A percentile compares a stretch with the other conserved stretches of the same genome.
Conservation (phyloP, 2,113 vertebrate genomes). For the Gallinago undulata region DNA sequence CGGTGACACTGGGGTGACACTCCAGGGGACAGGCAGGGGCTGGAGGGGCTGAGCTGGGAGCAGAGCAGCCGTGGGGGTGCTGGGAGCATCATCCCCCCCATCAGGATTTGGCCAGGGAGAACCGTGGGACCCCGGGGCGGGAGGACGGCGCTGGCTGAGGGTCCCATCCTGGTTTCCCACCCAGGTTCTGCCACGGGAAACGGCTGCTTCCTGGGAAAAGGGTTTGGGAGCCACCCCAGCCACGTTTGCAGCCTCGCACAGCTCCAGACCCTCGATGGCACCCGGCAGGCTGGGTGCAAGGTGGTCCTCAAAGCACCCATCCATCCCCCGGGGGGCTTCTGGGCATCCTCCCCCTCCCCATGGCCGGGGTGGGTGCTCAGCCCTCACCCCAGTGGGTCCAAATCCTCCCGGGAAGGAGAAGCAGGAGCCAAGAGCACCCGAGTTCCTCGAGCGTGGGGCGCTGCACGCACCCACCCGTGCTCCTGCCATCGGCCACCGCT, state of each 20-base stretch:
- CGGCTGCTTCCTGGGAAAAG: neutral
- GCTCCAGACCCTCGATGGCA: neutral
- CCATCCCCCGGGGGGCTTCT: neutral
- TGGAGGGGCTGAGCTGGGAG: neutral
- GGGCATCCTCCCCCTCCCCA: neutral
- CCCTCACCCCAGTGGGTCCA: rapidly evolving
- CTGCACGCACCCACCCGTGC: neutral
- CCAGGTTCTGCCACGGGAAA: rapidly evolving
- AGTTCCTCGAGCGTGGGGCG: rapidly evolving
- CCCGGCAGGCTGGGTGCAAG: too few relatives aligned
- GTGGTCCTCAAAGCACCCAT: neutral
- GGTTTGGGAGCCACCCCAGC: neutral
- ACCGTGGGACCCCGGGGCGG: neutral
- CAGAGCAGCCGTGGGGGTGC: neutral
- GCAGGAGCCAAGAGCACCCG: neutral
- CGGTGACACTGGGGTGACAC: neutral
- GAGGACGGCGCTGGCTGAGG: neutral
- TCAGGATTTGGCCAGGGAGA: rapidly evolving
- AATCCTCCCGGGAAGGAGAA: neutral
- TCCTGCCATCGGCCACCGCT: rapidly evolving
- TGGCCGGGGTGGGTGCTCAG: neutral
- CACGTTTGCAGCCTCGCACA: rapidly evolving
- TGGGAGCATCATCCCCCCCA: neutral
- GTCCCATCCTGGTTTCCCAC: neutral
- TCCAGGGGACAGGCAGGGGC: neutral